Conservation (phyloP, 2,113 vertebrate species). For the Callocephalon fimbriatum region DNA sequence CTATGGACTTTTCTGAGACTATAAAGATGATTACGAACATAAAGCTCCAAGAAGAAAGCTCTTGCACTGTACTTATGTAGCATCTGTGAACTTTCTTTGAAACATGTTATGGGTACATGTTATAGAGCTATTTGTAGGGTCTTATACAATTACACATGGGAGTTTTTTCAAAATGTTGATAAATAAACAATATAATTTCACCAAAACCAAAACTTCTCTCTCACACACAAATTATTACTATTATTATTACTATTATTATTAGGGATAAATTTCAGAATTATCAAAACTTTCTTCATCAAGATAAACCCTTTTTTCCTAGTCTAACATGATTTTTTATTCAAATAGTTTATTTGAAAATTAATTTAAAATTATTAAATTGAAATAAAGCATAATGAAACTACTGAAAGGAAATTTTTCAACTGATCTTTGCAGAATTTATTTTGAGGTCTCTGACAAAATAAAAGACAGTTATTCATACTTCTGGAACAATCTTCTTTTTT, state of each 20-base stretch:
- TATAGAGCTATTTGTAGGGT: not conserved
- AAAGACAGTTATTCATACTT: not conserved
- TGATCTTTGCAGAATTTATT: not conserved
- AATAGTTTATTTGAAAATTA: not conserved
- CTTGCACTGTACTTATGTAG: rapidly evolving
- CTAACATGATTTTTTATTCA: not conserved
- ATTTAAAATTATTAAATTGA: not conserved
- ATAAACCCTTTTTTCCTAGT: not conserved
- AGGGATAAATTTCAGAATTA: not conserved
- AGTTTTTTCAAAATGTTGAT: not conserved
- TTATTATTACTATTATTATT: no score
- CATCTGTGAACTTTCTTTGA: not conserved
- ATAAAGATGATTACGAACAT: not conserved
- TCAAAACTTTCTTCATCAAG: not conserved
- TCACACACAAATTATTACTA: not conserved
- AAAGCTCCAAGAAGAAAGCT: not conserved
- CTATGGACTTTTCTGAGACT: not conserved
- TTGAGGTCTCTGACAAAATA: not conserved
- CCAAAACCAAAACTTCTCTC: not conserved
- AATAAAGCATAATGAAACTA: not conserved
- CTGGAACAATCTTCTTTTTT: not conserved
- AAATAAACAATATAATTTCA: not conserved
- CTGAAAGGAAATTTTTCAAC: not conserved
- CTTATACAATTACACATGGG: rapidly evolving
- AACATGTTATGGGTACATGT: not conserved